A percentile compares a stretch with the other conserved stretches of the same genome.
phyloP scores from a whole-genome alignment of 2,797 vertebrate species.

The Myotis pilosus region DNA sequence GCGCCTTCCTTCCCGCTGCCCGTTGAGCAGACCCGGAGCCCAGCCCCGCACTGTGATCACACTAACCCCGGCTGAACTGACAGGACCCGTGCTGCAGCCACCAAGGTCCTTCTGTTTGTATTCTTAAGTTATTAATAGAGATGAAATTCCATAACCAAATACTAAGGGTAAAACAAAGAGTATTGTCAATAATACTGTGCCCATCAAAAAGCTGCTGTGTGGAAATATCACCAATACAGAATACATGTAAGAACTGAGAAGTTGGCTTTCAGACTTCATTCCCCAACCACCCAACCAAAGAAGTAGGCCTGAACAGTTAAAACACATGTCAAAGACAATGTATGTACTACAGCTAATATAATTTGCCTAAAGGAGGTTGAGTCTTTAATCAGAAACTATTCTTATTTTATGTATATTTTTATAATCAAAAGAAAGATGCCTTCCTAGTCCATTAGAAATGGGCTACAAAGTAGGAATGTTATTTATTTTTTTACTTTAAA shows the following conservation, averaged over 20 bases:
- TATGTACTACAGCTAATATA: neutral
- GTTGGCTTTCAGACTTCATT: neutral
- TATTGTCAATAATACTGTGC: neutral
- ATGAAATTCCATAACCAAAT: neutral
- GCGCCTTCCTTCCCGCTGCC: neutral
- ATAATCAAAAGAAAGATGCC: neutral
- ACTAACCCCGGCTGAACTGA: neutral
- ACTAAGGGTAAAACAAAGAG: neutral
- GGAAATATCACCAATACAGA: neutral
- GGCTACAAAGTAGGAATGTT: neutral
- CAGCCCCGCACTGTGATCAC: neutral
- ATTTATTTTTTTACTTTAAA: no score
- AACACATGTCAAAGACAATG: neutral
- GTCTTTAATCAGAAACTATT: neutral
- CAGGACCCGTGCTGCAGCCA: neutral
- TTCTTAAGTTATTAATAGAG: neutral
- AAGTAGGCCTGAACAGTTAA: neutral
- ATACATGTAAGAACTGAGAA: neutral
- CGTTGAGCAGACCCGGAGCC: rapidly evolving
- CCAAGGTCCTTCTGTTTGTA: neutral
- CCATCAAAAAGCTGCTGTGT: neutral
- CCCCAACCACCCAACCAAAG: neutral
- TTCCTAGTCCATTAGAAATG: neutral
- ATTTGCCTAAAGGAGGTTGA: neutral
- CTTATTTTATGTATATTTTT: neutral